Conservation (phyloP, 2,888 invertebrate genomes). For the Ligdia adustata region DNA sequence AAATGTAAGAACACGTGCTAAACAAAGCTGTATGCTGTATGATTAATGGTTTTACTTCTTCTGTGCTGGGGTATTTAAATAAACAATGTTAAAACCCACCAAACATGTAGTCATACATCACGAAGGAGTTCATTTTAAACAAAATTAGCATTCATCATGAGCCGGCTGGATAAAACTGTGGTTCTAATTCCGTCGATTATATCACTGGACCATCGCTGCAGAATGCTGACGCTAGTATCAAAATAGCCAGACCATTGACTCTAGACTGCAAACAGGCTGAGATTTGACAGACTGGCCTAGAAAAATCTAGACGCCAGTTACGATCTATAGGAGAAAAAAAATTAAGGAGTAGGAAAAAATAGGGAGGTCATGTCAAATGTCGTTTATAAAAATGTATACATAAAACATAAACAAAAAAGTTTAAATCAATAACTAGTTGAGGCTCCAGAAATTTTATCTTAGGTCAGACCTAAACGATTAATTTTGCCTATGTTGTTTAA, state of each 20-base stretch:
- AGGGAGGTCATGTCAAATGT: too few relatives aligned
- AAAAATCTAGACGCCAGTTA: conserved; percentile 32
- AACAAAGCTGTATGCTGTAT: too few relatives aligned
- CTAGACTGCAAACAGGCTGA: conserved; percentile 36
- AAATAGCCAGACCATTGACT: conserved; percentile 48
- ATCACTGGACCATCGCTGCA: conserved; percentile 48
- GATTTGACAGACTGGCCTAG: conserved; percentile 44
- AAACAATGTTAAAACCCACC: conserved; percentile 16
- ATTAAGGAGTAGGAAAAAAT: too few relatives aligned
- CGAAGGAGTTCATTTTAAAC: conserved; percentile 33
- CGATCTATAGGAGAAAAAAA: too few relatives aligned
- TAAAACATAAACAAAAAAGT: too few relatives aligned
- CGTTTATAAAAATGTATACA: too few relatives aligned
- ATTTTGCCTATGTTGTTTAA: too few relatives aligned
- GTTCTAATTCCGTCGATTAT: conserved; percentile 61
- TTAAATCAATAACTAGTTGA: too few relatives aligned
- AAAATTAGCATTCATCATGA: conserved; percentile 43
- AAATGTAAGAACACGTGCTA: too few relatives aligned
- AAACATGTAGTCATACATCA: conserved; percentile 24
- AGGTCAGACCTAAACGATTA: too few relatives aligned
- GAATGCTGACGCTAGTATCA: conserved; percentile 49
- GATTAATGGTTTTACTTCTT: too few relatives aligned
- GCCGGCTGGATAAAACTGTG: conserved; percentile 39
- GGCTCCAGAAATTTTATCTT: too few relatives aligned
- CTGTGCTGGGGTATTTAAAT: conserved; percentile 15